A percentile compares a stretch with the other conserved stretches of the same genome.
Evolutionary conservation across 1,140 invertebrate species (phyloP).

Genomic region (Heliconius himera): DNA sequence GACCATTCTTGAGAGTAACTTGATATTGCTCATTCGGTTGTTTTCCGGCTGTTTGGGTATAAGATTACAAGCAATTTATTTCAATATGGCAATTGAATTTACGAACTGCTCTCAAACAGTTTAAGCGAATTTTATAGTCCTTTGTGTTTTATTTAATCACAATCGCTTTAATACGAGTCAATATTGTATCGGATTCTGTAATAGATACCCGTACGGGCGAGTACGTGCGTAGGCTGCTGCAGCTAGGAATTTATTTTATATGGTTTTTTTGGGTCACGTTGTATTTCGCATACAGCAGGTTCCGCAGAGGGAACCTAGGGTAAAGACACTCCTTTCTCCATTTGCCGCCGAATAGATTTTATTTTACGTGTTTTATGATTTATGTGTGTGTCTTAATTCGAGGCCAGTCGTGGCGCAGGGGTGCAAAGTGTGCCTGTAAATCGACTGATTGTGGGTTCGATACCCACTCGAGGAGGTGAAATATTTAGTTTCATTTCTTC

Average conservation of each 20-base stretch:
- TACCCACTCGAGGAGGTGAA: no score
- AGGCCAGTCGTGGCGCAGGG: no score
- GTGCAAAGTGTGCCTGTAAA: no score
- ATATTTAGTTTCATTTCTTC: no score
- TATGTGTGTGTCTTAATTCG: neutral
- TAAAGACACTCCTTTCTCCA: no score
- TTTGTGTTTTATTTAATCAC: constrained; percentile 57
- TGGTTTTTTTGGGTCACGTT: neutral
- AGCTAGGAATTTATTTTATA: constrained; percentile 6
- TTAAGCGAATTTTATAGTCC: constrained; percentile 64
- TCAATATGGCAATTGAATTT: constrained; percentile 78
- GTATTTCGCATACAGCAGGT: no score
- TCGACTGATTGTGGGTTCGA: no score
- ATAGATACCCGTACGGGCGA: constrained; percentile 8
- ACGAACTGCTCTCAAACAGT: constrained; percentile 65
- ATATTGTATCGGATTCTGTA: constrained; percentile 38
- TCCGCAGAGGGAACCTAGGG: no score
- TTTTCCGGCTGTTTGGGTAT: constrained; percentile 79
- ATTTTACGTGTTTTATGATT: constrained; percentile 1
- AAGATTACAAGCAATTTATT: constrained; percentile 81
- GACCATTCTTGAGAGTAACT: constrained; percentile 70
- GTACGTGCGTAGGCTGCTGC: constrained; percentile 11
- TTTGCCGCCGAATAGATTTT: no score
- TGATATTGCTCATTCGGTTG: constrained; percentile 76
- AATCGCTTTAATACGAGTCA: constrained; percentile 49